Evolutionary conservation across 2,888 invertebrate species (phyloP).

Genomic region (Hemaris fuciformis): DNA sequence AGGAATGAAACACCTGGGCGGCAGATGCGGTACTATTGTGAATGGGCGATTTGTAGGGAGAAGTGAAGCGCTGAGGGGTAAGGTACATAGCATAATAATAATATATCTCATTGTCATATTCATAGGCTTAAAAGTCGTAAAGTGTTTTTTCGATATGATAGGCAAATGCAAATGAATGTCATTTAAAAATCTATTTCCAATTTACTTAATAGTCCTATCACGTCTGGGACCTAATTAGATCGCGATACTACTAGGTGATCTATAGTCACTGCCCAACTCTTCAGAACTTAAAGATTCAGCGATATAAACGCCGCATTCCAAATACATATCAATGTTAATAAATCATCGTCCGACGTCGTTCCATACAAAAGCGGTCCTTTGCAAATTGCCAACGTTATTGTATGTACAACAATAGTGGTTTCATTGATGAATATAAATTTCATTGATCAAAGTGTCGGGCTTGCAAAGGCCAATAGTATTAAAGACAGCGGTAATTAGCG

Average conservation of each 20-base stretch:
- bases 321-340: constrained; percentile 10
- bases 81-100: too few species aligned
- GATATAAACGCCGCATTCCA: neutral
- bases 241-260: too few species aligned
- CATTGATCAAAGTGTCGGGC: constrained; percentile 59
- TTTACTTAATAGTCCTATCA: neutral
- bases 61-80: too few species aligned
- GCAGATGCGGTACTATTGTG: too few species aligned
- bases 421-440: constrained; percentile 67
- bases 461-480: constrained; percentile 49
- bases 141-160: too few species aligned
- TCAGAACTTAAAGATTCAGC: neutral
- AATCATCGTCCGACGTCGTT: constrained; percentile 27
- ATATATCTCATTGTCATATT: too few species aligned
- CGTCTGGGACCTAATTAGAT: neutral
- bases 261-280: neutral
- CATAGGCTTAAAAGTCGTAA: neutral
- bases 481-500: constrained; percentile 64
- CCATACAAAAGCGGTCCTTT: constrained; percentile 36
- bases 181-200: neutral
- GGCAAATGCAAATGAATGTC: neutral
- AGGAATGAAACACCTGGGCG: too few species aligned
- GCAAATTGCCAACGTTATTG: constrained; percentile 41
- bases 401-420: constrained; percentile 49
- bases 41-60: too few species aligned